Evolutionary conservation across 2,797 vertebrate genomes (phyloP).

Genomic region (Eulemur coronatus): DNA sequence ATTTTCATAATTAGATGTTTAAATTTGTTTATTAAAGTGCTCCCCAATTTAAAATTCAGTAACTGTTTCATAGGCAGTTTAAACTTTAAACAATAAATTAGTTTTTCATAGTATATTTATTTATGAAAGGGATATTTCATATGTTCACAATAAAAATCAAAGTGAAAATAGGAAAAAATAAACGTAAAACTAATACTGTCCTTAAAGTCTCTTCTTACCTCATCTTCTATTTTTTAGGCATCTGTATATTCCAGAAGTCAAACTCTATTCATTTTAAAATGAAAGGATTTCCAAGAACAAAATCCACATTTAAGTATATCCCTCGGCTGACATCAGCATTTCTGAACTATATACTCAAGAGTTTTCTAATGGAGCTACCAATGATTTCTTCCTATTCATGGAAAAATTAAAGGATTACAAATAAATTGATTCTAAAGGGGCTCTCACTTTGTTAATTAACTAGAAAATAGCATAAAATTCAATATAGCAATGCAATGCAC

Average conservation of each 20-base stretch:
- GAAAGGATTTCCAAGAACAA: not conserved
- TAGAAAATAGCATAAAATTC: conserved; percentile 43
- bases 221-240: conserved; percentile 43
- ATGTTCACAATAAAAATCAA: conserved; percentile 37
- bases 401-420: conserved; percentile 42
- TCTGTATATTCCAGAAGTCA: not conserved
- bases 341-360: not conserved
- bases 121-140: conserved; percentile 29
- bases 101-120: conserved; percentile 21
- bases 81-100: conserved; percentile 44
- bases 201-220: not conserved
- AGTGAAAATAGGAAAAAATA: conserved; percentile 43
- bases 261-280: conserved; percentile 28
- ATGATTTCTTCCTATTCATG: not conserved
- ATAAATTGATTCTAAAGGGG: conserved; percentile 33
- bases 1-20: conserved; percentile 64
- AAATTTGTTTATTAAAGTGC: conserved; percentile 53
- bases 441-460: conserved; percentile 5
- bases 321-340: not conserved
- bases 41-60: conserved; percentile 38
- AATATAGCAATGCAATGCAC: not conserved
- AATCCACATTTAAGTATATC: not conserved
- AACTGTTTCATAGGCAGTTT: not conserved
- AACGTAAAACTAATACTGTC: conserved; percentile 26
- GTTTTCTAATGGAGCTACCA: not conserved